Base-by-base conservation (phyloP, 2,797 vertebrate species). In the Melanotaenia maccullochi region DNA sequence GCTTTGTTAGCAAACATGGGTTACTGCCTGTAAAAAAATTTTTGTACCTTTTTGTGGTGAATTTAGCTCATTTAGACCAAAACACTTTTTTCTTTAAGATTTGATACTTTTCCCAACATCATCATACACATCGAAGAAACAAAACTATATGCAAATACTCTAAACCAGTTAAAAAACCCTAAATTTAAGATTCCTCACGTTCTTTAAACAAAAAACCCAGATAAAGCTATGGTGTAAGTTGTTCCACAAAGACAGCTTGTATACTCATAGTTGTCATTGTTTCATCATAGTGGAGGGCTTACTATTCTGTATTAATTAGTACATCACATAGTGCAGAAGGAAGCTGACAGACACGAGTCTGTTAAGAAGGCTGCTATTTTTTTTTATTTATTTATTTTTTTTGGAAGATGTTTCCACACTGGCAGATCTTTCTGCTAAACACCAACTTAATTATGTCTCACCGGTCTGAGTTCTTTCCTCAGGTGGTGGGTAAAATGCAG, bases 291-390 rank as follows among this genome's bases (percentile, higher is more conserved):
- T 38, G 66, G 60, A 67, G 71, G 71, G 76, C 73, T 71, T 65
- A 72, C 73, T 72, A 59, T 56, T 54, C 24, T 62, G 62, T 76
- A 78, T 73, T 82, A 76, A 75, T 79, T 66, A 76, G 78, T 75
- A 69, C 22, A 82, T 87, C 75, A 81, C 54, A 71, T 52, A 58
- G 69, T 0, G 66, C 47, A 59, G 54, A 49, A 75, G 75, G 1
- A 60, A 70, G 71, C 52, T 38, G 57, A 75, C 65, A 56, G 68
- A 63, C 33, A 28, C 25, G 59, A 38, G 9, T 77, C 56, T 65
- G 65, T 60, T 64, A 16, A 22, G 30, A 44, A 60, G 55, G 28
- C 4, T 44, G 40, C 4, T 54, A 4, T 73, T 28, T 62, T 42
- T 51, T 30, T 69, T 59, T 64, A 80, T 28, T 28, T 28, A 28